phyloP scores from a whole-genome alignment of 1,140 invertebrate species.

The Heliconius nattereri region DNA sequence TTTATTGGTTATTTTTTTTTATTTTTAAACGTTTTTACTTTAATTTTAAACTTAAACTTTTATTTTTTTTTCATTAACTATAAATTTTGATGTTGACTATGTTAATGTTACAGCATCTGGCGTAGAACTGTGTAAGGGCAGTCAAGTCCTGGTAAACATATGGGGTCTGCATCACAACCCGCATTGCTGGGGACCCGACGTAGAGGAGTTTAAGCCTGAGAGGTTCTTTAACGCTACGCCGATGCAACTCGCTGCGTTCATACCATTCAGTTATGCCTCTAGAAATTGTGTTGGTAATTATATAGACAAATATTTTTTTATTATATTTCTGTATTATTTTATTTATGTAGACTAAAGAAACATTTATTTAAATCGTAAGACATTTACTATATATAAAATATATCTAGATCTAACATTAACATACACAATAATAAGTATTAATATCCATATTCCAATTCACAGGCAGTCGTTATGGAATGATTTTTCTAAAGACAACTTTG shows the following conservation, averaged over 20 bases:
- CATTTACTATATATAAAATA: too few species aligned
- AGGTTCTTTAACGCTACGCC: slow-evolving; percentile 17
- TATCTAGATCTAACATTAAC: too few species aligned
- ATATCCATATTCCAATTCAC: not conserved
- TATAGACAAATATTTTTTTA: not conserved
- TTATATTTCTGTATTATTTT: not conserved
- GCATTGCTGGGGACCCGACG: slow-evolving; percentile 41
- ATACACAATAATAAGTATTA: not conserved
- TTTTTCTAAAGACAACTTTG: slow-evolving; percentile 1
- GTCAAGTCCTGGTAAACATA: slow-evolving; percentile 31
- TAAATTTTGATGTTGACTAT: not conserved
- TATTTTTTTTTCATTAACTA: too few species aligned
- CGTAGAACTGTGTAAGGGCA: slow-evolving; percentile 30
- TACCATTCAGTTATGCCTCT: slow-evolving; percentile 19
- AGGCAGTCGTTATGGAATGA: slow-evolving; percentile 12
- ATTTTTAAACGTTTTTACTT: too few species aligned
- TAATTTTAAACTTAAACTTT: too few species aligned
- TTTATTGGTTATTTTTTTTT: too few species aligned
- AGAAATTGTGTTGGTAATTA: slow-evolving; percentile 22
- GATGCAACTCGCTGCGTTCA: slow-evolving; percentile 17
- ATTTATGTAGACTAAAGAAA: not conserved
- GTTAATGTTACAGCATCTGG: slow-evolving; percentile 39
- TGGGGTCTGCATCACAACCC: slow-evolving; percentile 50
- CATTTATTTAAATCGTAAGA: too few species aligned
- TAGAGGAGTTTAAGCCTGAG: slow-evolving; percentile 42